Evolutionary conservation across 2,113 vertebrate genomes (phyloP), one percentile per base, ranked within the genome.

Genomic region (Melanocharis versteri): DNA sequence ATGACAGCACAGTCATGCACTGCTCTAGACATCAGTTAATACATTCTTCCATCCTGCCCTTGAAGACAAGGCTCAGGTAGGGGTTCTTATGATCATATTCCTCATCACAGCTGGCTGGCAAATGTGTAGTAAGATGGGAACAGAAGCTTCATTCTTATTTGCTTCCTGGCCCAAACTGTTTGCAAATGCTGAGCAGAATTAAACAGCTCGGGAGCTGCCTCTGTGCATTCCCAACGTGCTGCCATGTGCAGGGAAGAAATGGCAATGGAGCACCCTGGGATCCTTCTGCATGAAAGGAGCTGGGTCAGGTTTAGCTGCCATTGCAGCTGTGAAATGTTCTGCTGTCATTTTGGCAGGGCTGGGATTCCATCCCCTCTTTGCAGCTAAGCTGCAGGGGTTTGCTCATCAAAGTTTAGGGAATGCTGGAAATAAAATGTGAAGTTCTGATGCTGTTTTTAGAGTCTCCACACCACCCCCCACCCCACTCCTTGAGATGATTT

Each of bases 391-490:
- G 60, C 69, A 78, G 70, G 61, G 61, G 16, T 81, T 94, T 71
- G 53, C 42, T 94, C 73, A 33, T 61, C 86, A 68, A 86, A 81
- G 80, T 69, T 48, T 33, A 69, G 77, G 3, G 3, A 58, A 60
- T 27, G 65, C 65, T 86, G 37, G 53, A 83, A 96, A 96, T 78
- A 44, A 91, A 96, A 94, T 42, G 5, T 31, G 8, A 78, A 79
- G 53, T 89, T 93, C 53, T 77, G 90, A 35, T 92, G 90, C 83
- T 60, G 72, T 82, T 94, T 96, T 96, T 87, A 87, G 91, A 68
- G 17, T 44, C 72, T 85, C 64, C 64, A 79, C 65, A 28, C 37
- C 61, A 23, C 50, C 0, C 30, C 11, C 35, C 21, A 31, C 30
- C 0, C 33, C 8, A 0, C 61, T 90, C 82, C 79, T 90, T 84